Evolutionary conservation across 2,888 invertebrate species (phyloP), one percentile per base, ranked within the genome.

Genomic region (Dicyrtoma fusca): DNA sequence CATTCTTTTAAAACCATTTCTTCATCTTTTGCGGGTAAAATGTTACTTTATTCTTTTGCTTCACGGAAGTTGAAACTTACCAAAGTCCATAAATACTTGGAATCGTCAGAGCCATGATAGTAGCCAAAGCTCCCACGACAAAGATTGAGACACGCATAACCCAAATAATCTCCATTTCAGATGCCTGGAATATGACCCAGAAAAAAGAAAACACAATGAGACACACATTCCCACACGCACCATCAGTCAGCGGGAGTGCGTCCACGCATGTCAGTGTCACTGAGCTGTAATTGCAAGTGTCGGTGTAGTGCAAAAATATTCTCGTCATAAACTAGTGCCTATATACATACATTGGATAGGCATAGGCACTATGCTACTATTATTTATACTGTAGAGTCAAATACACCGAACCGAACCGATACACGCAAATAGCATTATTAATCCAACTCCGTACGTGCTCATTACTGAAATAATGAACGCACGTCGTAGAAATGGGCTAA

Each of bases 111-210:
- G 89, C 90, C 84, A 90, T 88, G 44, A 85, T 83, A 17, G 88
- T 87, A 75, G 87, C 88, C 79, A 89, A 81, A 49, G 86, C 83
- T 21, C 89, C 88, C 45, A 89, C 87, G 4, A 88, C 85, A 59
- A 89, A 84, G 57, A 90, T 88, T 26, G 88, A 85, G n/a, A 86
- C 83, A 76, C 89, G 84, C 85, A 91, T 87, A 74, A 89, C 88
- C 87, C 88, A 88, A 74, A 89, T 85, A 71, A 90, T 86, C 83
- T 90, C 90, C 71, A 84, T 84, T 77, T 90, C 90, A 14, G 88
- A 87, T 26, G 90, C 90, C 89, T 90, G 8, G 4, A 34, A 34
- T 8, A 34, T 34, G 34, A 82, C 5, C 75, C 73, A 42, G 17
- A 45, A 61, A 42, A 21, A 63, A 42, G 34, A 45, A 63, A 10